A percentile compares a stretch with the other conserved stretches of the same genome.
These are phyloP conservation scores for Chrysotoxum bicinctum DNA, from an alignment of 2,888 invertebrate species.

Conservation along the genomic window DNA sequence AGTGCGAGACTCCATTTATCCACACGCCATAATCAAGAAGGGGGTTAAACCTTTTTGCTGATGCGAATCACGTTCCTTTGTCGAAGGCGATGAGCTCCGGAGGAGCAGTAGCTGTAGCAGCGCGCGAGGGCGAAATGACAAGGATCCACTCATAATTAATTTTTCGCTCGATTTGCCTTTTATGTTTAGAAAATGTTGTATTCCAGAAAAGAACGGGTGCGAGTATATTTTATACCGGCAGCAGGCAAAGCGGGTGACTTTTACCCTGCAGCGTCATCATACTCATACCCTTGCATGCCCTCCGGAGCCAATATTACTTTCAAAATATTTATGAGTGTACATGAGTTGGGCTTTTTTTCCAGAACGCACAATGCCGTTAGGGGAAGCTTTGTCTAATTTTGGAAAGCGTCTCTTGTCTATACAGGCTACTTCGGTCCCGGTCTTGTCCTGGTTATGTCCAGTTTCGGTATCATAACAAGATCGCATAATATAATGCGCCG, in stretches of 20 bases:
- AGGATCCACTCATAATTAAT: slow-evolving; percentile 73
- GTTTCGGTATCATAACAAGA: slow-evolving; percentile 59
- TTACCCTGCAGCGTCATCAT: slow-evolving; percentile 22
- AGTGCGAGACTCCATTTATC: slow-evolving; percentile 39
- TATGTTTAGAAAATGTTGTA: slow-evolving; percentile 45
- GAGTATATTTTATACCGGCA: neutral
- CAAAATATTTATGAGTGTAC: slow-evolving; percentile 60
- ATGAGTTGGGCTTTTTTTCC: slow-evolving; percentile 60
- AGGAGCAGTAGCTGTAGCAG: neutral
- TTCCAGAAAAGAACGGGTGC: neutral
- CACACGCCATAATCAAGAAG: slow-evolving; percentile 17
- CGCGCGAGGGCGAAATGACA: slow-evolving; percentile 41
- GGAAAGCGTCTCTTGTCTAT: slow-evolving; percentile 40
- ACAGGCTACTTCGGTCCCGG: neutral
- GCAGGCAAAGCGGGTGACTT: slow-evolving; percentile 34
- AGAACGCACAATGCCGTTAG: slow-evolving; percentile 2
- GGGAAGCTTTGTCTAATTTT: slow-evolving; percentile 33
- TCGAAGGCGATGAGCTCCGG: slow-evolving; percentile 49
- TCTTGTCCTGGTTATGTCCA: slow-evolving; percentile 11
- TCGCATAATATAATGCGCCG: slow-evolving; percentile 1
- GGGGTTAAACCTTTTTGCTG: slow-evolving; percentile 39
- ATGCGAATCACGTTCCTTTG: slow-evolving; percentile 69
- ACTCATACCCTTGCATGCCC: neutral
- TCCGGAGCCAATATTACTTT: slow-evolving; percentile 47
- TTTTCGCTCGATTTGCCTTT: slow-evolving; percentile 73